A percentile compares a stretch with the other conserved stretches of the same genome.
Evolutionary conservation across 1,140 invertebrate genomes (phyloP).

Genomic region (Uloborus diversus): DNA sequence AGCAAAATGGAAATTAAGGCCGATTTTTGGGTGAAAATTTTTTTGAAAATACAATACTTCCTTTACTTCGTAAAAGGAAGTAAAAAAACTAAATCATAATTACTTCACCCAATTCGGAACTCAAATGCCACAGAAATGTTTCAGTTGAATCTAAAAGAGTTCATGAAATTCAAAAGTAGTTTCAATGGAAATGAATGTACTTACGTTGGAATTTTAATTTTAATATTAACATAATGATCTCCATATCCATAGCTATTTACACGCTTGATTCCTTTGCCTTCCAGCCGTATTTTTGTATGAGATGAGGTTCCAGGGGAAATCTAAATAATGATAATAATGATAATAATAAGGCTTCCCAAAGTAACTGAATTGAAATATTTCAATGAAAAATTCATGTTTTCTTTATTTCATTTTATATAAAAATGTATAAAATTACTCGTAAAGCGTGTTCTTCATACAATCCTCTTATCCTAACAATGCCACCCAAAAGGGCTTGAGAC

Average conservation of each 20-base stretch:
- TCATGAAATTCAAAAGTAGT: background rate
- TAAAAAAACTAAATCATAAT: no score
- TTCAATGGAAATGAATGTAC: background rate
- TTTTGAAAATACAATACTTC: no score
- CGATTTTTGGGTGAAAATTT: no score
- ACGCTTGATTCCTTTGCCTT: constrained; percentile 91
- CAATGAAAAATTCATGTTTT: no score
- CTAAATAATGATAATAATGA: constrained; percentile 67
- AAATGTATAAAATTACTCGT: no score
- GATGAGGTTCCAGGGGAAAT: constrained; percentile 92
- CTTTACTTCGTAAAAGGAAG: no score
- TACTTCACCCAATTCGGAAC: no score
- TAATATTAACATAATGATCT: constrained; percentile 96
- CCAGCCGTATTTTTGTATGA: constrained; percentile 83
- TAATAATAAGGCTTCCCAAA: no score
- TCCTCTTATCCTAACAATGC: constrained; percentile 88
- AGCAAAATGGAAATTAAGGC: no score
- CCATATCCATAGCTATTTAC: constrained; percentile 90
- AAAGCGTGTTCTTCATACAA: constrained; percentile 93
- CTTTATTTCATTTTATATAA: no score
- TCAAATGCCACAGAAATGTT: background rate
- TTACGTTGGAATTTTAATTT: constrained; percentile 76
- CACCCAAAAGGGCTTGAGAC: constrained; percentile 92
- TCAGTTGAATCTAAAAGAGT: background rate
- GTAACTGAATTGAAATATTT: no score